Evolutionary conservation across 1,140 invertebrate species (phyloP).

Genomic region (Cardiocondyla obscurior): DNA sequence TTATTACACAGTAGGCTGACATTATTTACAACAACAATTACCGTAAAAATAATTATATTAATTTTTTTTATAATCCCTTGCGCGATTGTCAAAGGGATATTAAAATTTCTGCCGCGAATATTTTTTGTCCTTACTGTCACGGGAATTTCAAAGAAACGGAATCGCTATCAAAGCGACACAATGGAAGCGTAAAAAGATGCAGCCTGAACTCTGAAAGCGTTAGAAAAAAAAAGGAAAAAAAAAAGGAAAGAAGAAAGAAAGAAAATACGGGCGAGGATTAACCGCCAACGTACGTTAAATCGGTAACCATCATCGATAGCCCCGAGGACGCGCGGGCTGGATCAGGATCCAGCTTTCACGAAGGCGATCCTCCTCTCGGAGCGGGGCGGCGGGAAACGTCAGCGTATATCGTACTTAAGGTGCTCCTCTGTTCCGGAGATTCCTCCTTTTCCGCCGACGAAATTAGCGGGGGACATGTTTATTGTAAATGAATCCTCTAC

Average conservation of each 20-base stretch:
- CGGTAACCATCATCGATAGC: conserved; percentile 13
- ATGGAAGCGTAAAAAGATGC: not conserved
- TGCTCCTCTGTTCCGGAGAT: conserved; percentile 67
- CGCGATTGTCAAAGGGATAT: not conserved
- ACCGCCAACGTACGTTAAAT: conserved; percentile 18
- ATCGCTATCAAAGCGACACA: not conserved
- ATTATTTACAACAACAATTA: not conserved
- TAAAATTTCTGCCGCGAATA: not conserved
- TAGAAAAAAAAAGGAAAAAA: not conserved
- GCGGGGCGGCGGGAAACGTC: conserved; percentile 63
- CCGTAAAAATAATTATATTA: not conserved
- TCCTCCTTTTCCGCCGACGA: conserved; percentile 75
- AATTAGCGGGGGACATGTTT: conserved; percentile 83
- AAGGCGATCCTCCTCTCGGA: conserved; percentile 62
- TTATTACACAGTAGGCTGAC: not conserved
- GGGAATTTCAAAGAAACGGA: not conserved
- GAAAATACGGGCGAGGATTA: not conserved
- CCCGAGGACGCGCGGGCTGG: not conserved
- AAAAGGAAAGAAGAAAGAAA: not conserved
- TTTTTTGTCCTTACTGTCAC: not conserved
- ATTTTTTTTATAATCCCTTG: not conserved
- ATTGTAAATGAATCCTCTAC: conserved; percentile 82
- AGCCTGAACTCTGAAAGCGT: not conserved
- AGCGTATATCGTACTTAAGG: conserved; percentile 70
- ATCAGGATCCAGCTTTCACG: conserved; percentile 49